Evolutionary conservation across 2,888 invertebrate genomes (phyloP), one percentile per base, ranked within the genome.

Genomic region (Apomyelois bistriatella): DNA sequence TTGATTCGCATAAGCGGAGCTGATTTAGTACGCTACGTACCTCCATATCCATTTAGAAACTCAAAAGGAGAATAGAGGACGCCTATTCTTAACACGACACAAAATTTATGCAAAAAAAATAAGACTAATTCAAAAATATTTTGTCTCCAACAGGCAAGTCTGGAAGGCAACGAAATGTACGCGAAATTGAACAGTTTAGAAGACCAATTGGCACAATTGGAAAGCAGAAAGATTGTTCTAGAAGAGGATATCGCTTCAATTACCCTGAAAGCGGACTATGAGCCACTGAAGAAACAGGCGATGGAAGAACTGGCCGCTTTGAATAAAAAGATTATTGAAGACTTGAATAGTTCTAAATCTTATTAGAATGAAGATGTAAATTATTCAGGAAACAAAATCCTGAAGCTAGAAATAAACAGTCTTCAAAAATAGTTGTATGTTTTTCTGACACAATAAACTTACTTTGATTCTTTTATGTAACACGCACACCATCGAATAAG

Each of bases 131-230:
- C 22, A 48, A 10, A 15, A 22, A 1, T 30, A 32, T 48, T 37
- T n/a, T 52, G 48, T 54, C 48, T 59, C 52, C 62, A 82, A 47
- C 88, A 94, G 92, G 79, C 87, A 54, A 91, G 91, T 65, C 83
- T 96, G 9, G 91, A 93, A 55, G 94, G 93, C 32, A 95, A 95
- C 72, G 95, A 95, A 76, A 93, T 94, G 72, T 93, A 93, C 66
- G 76, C 89, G 1, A 94, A 95, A 76, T 83, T 96, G n/a, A 92
- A 91, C 59, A 92, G 87, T 46, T 74, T 95, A 59, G 95, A 96
- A 74, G 93, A 93, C 52, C 94, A 94, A 71, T 83, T 95, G 65
- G 92, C 93, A 9, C 92, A 93, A 54, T 77, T 94, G 35, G 94
- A 94, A 65, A 92, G 92, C 59, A 93, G 93, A 61, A 95, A 94